A percentile compares a stretch with the other conserved stretches of the same genome.
These are phyloP conservation scores for Pyrocoelia pectoralis DNA, from an alignment of 2,888 invertebrate species.

Conservation along the genomic window DNA sequence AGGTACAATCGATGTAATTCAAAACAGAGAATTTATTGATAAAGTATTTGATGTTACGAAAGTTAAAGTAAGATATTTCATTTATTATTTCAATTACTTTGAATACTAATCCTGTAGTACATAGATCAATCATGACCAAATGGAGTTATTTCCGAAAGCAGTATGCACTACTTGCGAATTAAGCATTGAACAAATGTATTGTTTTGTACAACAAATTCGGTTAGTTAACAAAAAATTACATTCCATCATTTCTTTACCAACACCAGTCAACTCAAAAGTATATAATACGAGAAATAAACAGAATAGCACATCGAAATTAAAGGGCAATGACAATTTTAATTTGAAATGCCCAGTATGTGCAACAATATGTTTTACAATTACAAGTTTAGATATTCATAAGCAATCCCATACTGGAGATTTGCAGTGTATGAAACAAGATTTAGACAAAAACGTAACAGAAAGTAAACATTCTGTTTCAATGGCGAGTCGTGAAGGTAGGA, in stretches of 20 bases:
- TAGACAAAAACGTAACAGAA: no score
- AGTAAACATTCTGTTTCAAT: no score
- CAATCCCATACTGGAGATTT: background rate
- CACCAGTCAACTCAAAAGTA: background rate
- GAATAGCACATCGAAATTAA: background rate
- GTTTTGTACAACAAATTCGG: constrained; percentile 39
- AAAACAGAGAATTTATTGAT: constrained; percentile 13
- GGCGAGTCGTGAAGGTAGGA: no score
- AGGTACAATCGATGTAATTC: constrained; percentile 8
- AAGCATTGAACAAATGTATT: constrained; percentile 40
- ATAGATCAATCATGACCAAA: constrained; percentile 40
- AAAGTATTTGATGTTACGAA: constrained; percentile 13
- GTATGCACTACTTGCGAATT: constrained; percentile 42
- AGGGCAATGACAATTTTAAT: background rate
- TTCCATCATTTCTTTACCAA: background rate
- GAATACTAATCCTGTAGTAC: background rate
- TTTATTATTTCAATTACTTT: background rate
- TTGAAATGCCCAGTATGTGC: constrained; percentile 22
- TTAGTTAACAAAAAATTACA: constrained; percentile 39
- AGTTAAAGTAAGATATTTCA: background rate
- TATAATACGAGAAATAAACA: background rate
- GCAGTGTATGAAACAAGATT: no score
- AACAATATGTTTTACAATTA: constrained; percentile 15
- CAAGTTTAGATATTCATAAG: constrained; percentile 18
- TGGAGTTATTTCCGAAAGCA: constrained; percentile 36